A percentile compares a stretch with the other conserved stretches of the same genome.
Evolutionary conservation across 2,113 vertebrate genomes (phyloP).

Genomic region (Cranoglanis bouderius): DNA sequence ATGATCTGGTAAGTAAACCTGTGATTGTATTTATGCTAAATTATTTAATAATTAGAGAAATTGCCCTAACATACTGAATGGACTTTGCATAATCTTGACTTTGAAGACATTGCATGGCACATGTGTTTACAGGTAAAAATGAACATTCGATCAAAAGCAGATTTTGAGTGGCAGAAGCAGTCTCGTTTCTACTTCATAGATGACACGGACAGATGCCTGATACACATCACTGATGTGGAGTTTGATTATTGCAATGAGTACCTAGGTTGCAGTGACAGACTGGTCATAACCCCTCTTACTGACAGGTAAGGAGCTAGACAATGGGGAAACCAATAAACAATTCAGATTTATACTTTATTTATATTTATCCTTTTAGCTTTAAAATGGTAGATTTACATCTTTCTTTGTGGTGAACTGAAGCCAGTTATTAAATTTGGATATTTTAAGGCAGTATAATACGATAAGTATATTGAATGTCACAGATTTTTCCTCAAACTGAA

Average conservation of each 20-base stretch:
- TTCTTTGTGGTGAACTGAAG: not conserved
- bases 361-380: too few species aligned
- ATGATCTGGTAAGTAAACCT: conserved; percentile 80
- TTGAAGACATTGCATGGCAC: too few species aligned
- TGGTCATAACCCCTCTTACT: conserved; percentile 91
- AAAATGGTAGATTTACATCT: not conserved
- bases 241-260: conserved; percentile 92
- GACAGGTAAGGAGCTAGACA: conserved; percentile 73
- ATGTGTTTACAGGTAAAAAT: conserved; percentile 1
- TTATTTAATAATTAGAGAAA: too few species aligned
- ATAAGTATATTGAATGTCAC: not conserved
- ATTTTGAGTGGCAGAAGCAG: conserved; percentile 94
- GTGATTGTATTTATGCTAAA: too few species aligned
- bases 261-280: conserved; percentile 88
- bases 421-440: not conserved
- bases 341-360: not conserved
- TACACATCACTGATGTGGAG: conserved; percentile 89
- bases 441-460: not conserved
- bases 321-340: not conserved
- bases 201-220: conserved; percentile 77
- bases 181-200: conserved; percentile 88
- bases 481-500: too few species aligned
- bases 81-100: not conserved
- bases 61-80: too few species aligned
- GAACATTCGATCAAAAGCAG: conserved; percentile 61